phyloP scores from a whole-genome alignment of 2,797 vertebrate genomes.

The Ctenopoma kingsleyae region DNA sequence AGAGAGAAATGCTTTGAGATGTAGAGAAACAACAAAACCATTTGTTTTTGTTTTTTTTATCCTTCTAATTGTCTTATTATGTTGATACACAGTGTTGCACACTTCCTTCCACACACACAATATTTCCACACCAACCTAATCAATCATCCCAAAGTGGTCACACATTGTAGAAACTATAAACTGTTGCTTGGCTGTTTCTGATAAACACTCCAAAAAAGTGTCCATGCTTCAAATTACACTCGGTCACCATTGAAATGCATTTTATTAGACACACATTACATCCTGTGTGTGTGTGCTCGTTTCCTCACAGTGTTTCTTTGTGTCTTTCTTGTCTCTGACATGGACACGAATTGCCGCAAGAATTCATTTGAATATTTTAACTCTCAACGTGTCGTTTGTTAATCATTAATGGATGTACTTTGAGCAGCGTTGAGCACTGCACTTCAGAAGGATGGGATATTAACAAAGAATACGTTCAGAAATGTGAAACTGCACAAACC shows the following conservation, averaged over 20 bases:
- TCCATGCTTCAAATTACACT: slow-evolving; percentile 37
- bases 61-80: neutral
- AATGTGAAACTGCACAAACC: slow-evolving; percentile 16
- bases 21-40: neutral
- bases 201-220: slow-evolving; percentile 31
- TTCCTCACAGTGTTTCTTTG: slow-evolving; percentile 24
- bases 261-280: slow-evolving; percentile 17
- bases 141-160: slow-evolving; percentile 15
- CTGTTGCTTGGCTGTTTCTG: slow-evolving; percentile 29
- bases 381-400: slow-evolving; percentile 23
- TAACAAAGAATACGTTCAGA: slow-evolving; percentile 20
- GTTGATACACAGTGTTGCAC: neutral
- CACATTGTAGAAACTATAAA: slow-evolving; percentile 1
- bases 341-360: neutral
- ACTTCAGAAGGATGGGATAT: slow-evolving; percentile 48
- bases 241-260: slow-evolving; percentile 10
- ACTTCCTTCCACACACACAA: neutral
- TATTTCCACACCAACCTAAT: slow-evolving; percentile 15
- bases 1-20: neutral
- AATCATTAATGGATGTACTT: slow-evolving; percentile 68
- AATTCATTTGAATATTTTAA: slow-evolving; percentile 13
- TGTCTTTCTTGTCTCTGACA: slow-evolving; percentile 15
- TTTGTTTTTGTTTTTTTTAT: neutral
- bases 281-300: neutral
- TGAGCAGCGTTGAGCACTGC: slow-evolving; percentile 50